phyloP scores from a whole-genome alignment of 1,140 invertebrate species.

The Diachasma alloeum region DNA sequence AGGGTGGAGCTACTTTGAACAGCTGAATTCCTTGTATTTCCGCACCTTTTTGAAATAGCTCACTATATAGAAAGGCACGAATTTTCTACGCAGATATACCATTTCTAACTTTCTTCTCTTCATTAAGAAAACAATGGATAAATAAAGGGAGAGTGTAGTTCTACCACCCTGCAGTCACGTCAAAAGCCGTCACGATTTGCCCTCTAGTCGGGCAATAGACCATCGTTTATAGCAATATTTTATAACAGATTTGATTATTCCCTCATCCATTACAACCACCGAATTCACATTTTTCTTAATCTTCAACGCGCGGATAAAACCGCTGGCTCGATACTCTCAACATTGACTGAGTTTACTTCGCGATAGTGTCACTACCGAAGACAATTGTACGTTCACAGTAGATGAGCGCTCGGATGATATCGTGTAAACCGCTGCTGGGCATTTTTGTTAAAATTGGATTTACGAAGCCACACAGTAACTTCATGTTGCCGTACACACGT shows the following conservation, averaged over 20 bases:
- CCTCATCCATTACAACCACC: neutral
- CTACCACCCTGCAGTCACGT: neutral
- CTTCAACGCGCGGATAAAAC: too few relatives aligned
- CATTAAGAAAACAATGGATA: neutral
- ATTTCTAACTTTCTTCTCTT: slow-evolving; percentile 32
- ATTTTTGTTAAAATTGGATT: slow-evolving; percentile 50
- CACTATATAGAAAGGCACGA: slow-evolving; percentile 44
- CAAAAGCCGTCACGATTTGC: neutral
- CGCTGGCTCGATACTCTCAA: neutral
- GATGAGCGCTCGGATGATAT: neutral
- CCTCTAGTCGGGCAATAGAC: neutral
- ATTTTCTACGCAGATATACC: slow-evolving; percentile 50
- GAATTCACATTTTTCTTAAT: neutral
- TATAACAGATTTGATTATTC: neutral
- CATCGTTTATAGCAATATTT: neutral
- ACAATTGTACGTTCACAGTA: neutral
- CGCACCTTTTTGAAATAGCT: slow-evolving; percentile 57
- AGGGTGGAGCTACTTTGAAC: neutral
- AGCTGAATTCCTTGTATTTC: neutral
- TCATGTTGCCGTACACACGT: slow-evolving; percentile 40
- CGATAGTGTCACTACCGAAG: neutral
- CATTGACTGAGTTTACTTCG: neutral
- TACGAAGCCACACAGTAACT: slow-evolving; percentile 48
- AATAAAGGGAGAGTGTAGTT: neutral
- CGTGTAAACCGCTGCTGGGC: neutral